Percentiles rank a stretch among this genome's conserved stretches.
phyloP scores from a whole-genome alignment of 2,113 vertebrate species.

The Podarcis cretensis region DNA sequence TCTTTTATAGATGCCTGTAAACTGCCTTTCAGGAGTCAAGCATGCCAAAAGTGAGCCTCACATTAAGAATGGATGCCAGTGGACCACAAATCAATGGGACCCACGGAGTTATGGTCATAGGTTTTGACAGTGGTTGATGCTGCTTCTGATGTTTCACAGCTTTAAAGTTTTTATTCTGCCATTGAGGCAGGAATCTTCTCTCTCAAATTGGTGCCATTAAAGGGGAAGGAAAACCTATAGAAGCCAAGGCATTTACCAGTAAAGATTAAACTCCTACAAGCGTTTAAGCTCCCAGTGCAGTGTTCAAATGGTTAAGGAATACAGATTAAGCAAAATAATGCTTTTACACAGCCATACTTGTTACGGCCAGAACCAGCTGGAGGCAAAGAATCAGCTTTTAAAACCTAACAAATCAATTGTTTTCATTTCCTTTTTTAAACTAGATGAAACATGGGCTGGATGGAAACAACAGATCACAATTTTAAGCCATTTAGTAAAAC shows the following conservation, averaged over 20 bases:
- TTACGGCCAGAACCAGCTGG: background rate
- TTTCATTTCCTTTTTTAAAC: background rate
- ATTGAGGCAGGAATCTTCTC: background rate
- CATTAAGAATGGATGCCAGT: slow-evolving; percentile 13
- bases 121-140: accelerated
- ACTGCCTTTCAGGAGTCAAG: background rate
- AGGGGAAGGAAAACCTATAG: background rate
- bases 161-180: background rate
- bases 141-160: background rate
- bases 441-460: background rate
- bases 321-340: background rate
- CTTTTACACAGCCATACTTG: too few species aligned
- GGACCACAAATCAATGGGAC: background rate
- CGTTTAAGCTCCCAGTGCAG: background rate
- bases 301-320: background rate
- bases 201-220: too few species aligned
- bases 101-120: background rate
- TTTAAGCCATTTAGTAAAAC: background rate
- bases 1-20: slow-evolving; percentile 15
- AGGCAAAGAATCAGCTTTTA: background rate
- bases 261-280: background rate
- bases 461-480: background rate
- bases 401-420: background rate
- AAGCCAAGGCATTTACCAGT: background rate
- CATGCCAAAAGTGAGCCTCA: background rate